These are phyloP conservation scores for Tipula helvola DNA, from an alignment of 2,888 invertebrate species.

Conservation along the genomic window DNA sequence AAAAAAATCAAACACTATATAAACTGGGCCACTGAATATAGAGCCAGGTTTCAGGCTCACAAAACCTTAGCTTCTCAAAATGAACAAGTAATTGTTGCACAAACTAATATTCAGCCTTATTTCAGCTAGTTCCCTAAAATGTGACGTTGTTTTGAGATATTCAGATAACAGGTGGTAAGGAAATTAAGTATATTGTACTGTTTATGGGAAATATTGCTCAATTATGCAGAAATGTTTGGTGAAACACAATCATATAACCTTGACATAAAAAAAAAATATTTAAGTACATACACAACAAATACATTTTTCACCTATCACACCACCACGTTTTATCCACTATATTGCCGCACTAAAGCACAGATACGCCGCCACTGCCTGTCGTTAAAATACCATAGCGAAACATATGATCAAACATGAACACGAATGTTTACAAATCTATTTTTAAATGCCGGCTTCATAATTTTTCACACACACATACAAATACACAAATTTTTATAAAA, in stretches of 20 bases:
- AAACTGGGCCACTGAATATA: no score
- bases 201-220: no score
- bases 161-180: neutral
- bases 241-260: neutral
- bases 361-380: neutral
- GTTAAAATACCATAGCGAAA: neutral
- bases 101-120: no score
- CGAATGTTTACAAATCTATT: neutral
- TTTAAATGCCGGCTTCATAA: neutral
- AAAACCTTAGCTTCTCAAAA: no score
- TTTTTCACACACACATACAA: neutral
- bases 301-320: neutral
- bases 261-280: no score
- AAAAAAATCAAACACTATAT: no score
- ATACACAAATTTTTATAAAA: neutral
- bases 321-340: neutral
- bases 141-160: neutral
- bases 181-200: neutral
- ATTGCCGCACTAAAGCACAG: neutral
- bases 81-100: no score
- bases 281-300: no score
- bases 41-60: no score
- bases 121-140: no score
- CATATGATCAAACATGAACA: neutral
- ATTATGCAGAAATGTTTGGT: no score